These are phyloP conservation scores for Clinocottus analis DNA, from an alignment of 2,113 vertebrate species.

Conservation along the genomic window DNA sequence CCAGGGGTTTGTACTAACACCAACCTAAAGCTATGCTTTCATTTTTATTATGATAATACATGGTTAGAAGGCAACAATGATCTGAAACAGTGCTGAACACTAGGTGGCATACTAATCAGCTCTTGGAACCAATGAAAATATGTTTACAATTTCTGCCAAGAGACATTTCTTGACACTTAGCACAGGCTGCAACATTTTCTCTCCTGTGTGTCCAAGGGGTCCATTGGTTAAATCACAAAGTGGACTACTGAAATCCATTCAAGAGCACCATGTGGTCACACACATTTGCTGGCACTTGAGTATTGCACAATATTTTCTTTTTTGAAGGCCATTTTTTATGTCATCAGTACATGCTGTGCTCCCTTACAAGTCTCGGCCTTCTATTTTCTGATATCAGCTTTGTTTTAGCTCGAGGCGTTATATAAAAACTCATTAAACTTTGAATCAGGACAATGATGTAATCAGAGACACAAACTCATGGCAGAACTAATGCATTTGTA, in stretches of 20 bases:
- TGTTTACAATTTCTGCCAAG: conserved; percentile 3
- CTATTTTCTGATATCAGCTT: conserved; percentile 16
- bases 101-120: conserved; percentile 8
- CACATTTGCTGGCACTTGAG: neutral
- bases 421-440: conserved; percentile 59
- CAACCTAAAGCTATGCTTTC: conserved; percentile 3
- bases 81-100: neutral
- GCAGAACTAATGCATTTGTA: conserved; percentile 17
- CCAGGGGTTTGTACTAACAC: neutral
- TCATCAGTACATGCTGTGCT: neutral
- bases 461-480: conserved; percentile 42
- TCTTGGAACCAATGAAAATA: conserved; percentile 24
- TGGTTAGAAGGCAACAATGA: neutral
- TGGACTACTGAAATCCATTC: neutral
- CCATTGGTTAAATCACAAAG: neutral
- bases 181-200: conserved; percentile 4
- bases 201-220: neutral
- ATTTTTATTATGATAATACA: conserved; percentile 3
- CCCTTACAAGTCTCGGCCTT: neutral
- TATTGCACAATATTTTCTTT: neutral
- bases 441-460: conserved; percentile 57
- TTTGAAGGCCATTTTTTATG: neutral
- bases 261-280: conserved; percentile 9
- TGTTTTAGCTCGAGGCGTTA: conserved; percentile 41
- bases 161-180: neutral